A percentile compares a stretch with the other conserved stretches of the same genome.
phyloP scores from a whole-genome alignment of 1,140 invertebrate species.

The Drosophila bocki region DNA sequence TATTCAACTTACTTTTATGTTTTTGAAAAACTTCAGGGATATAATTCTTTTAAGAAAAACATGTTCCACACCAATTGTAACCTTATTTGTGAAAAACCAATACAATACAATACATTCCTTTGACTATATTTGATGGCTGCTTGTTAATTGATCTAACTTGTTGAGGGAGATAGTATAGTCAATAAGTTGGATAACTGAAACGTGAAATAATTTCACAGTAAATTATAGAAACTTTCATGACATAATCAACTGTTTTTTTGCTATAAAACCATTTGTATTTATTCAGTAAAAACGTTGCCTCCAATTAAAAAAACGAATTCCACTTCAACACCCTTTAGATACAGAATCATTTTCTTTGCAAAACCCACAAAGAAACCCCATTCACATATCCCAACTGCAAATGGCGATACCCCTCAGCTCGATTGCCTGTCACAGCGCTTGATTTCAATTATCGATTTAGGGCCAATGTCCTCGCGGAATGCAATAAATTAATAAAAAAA shows the following conservation, averaged over 20 bases:
- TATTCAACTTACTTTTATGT: too few relatives aligned
- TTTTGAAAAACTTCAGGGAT: too few relatives aligned
- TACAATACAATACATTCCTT: slow-evolving; percentile 10
- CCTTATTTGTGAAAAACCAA: background rate
- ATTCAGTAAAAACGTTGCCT: too few relatives aligned
- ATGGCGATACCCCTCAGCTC: slow-evolving; percentile 5
- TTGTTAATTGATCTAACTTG: background rate
- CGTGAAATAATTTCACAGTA: background rate
- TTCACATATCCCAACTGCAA: slow-evolving; percentile 8
- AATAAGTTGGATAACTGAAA: background rate
- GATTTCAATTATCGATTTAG: slow-evolving; percentile 52
- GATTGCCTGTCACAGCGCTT: slow-evolving; percentile 30
- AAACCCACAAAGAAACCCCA: slow-evolving; percentile 9
- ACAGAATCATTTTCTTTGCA: background rate
- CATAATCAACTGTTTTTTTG: background rate
- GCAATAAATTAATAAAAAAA: slow-evolving; percentile 78
- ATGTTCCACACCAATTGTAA: too few relatives aligned
- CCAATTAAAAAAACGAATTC: too few relatives aligned
- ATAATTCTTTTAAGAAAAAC: too few relatives aligned
- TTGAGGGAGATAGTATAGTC: background rate
- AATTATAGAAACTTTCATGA: background rate
- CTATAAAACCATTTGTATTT: background rate
- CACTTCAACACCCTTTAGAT: background rate
- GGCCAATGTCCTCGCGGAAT: slow-evolving; percentile 56
- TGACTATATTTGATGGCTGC: background rate